These are phyloP conservation scores for Acronicta alni DNA, from an alignment of 2,888 invertebrate genomes.

Conservation along the genomic window DNA sequence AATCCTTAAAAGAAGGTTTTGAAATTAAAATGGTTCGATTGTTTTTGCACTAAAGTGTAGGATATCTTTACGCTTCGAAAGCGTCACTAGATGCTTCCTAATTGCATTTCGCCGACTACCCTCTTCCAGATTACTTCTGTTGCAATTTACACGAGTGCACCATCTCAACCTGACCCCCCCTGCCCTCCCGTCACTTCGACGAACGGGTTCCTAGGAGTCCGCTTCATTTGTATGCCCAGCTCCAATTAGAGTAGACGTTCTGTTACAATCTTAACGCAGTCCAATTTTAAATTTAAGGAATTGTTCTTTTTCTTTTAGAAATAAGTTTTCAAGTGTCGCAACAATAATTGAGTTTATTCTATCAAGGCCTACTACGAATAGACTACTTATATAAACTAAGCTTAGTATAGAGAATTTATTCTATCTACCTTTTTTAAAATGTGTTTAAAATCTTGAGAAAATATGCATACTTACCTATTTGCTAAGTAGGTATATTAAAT, in stretches of 20 bases:
- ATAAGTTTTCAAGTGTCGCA: constrained; percentile 40
- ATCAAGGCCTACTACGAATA: constrained; percentile 6
- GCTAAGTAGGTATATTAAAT: too few species aligned
- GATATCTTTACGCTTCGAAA: constrained; percentile 56
- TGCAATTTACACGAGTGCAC: constrained; percentile 66
- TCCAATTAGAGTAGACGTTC: constrained; percentile 51
- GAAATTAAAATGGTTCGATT: constrained; percentile 6
- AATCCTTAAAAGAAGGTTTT: too few species aligned
- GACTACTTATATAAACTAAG: background rate
- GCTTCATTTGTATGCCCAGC: constrained; percentile 50
- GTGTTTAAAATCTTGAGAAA: too few species aligned
- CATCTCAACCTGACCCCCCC: constrained; percentile 57
- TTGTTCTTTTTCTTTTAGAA: constrained; percentile 48
- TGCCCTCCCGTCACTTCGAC: constrained; percentile 30
- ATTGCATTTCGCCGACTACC: constrained; percentile 69
- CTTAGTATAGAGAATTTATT: too few species aligned
- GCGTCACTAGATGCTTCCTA: constrained; percentile 67
- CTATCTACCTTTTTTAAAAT: too few species aligned
- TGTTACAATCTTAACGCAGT: constrained; percentile 54
- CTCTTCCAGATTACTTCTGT: constrained; percentile 68
- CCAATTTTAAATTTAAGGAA: constrained; percentile 58
- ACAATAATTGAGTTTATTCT: constrained; percentile 51
- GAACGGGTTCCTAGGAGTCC: constrained; percentile 30
- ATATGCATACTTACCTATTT: too few species aligned
- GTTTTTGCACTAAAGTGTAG: constrained; percentile 46